These are phyloP conservation scores for Geopemphigus sp. DNA, from an alignment of 1,140 invertebrate genomes.

Conservation along the genomic window DNA sequence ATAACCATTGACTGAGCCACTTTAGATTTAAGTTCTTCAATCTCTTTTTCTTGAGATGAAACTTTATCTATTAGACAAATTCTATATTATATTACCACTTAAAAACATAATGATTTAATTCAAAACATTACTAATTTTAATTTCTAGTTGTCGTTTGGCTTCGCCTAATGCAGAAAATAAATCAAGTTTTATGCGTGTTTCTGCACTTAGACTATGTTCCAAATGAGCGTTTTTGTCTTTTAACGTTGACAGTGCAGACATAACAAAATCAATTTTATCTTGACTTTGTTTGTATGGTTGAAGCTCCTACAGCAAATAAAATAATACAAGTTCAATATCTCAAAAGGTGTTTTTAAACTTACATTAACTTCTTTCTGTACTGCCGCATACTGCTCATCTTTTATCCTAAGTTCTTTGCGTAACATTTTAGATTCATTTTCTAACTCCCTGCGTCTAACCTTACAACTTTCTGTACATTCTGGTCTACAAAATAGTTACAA, in stretches of 20 bases:
- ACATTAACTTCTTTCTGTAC: slow-evolving; percentile 62
- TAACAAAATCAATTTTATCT: slow-evolving; percentile 75
- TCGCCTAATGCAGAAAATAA: slow-evolving; percentile 94
- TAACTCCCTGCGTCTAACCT: slow-evolving; percentile 70
- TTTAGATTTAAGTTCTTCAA: slow-evolving; percentile 84
- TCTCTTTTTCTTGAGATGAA: slow-evolving; percentile 81
- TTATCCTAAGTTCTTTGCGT: slow-evolving; percentile 69
- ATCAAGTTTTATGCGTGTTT: slow-evolving; percentile 93
- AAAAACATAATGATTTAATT: neutral
- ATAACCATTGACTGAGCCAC: slow-evolving; percentile 88
- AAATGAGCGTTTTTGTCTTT: slow-evolving; percentile 83
- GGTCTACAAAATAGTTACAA: slow-evolving; percentile 54
- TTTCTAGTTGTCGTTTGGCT: slow-evolving; percentile 87
- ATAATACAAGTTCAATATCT: neutral
- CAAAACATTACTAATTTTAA: slow-evolving; percentile 78
- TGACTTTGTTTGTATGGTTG: slow-evolving; percentile 69
- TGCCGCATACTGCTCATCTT: slow-evolving; percentile 67
- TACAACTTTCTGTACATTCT: slow-evolving; percentile 77
- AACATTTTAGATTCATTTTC: slow-evolving; percentile 76
- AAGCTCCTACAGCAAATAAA: slow-evolving; percentile 56
- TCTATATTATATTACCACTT: neutral
- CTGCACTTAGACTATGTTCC: slow-evolving; percentile 89
- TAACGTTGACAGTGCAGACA: slow-evolving; percentile 75
- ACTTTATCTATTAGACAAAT: slow-evolving; percentile 65
- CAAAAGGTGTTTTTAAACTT: slow-evolving; percentile 43